phyloP scores from a whole-genome alignment of 2,888 invertebrate genomes.

The Galerucella calmariensis region DNA sequence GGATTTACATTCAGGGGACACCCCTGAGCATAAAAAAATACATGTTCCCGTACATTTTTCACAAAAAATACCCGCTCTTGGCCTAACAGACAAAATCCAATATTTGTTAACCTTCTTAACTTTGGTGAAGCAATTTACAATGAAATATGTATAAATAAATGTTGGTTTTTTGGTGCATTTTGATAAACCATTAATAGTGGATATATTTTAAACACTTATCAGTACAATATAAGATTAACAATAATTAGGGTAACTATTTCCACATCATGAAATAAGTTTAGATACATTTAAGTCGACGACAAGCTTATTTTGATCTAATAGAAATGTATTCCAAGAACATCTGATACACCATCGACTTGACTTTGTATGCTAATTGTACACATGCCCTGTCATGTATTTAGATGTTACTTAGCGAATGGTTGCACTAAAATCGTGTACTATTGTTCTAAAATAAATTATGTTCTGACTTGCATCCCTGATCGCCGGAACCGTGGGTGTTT shows the following conservation, averaged over 20 bases:
- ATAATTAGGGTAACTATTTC: conserved; percentile 23
- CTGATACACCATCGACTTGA: conserved; percentile 48
- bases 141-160: too few species aligned
- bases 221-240: conserved; percentile 6
- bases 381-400: conserved; percentile 64
- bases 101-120: too few species aligned
- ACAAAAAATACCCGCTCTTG: too few species aligned
- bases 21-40: too few species aligned
- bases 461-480: conserved; percentile 53
- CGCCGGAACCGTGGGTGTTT: conserved; percentile 59
- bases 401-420: conserved; percentile 63
- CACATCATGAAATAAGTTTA: conserved; percentile 22
- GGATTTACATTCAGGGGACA: too few species aligned
- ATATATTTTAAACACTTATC: too few species aligned
- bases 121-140: too few species aligned
- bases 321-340: conserved; percentile 44
- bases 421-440: conserved; percentile 64
- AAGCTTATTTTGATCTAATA: conserved; percentile 37
- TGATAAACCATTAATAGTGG: too few species aligned
- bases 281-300: conserved; percentile 36
- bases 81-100: too few species aligned
- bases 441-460: conserved; percentile 65
- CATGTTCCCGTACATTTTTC: too few species aligned
- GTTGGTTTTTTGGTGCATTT: too few species aligned
- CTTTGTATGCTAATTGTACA: conserved; percentile 65